Evolutionary conservation across 1,140 invertebrate genomes (phyloP).

Genomic region (Lepidurus packardi): DNA sequence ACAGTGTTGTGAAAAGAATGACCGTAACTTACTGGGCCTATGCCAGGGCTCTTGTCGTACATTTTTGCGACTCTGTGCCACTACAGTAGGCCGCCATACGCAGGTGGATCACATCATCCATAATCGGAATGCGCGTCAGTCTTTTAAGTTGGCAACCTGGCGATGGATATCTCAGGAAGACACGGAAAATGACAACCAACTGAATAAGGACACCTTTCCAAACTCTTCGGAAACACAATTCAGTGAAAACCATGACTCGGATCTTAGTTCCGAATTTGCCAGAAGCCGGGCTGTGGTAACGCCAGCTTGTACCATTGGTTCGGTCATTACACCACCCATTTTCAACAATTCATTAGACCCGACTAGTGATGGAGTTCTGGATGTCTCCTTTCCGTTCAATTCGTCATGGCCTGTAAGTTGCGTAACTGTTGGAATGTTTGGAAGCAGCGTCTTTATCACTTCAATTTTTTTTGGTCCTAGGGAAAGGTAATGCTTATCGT

Average conservation of each 20-base stretch:
- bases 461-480: not conserved
- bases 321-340: not conserved
- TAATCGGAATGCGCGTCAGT: not conserved
- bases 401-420: not conserved
- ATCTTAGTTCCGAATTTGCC: not conserved
- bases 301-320: not conserved
- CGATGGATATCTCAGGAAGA: not conserved
- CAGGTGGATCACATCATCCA: not conserved
- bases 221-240: not conserved
- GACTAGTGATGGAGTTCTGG: not conserved
- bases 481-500: not conserved
- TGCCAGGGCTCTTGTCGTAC: not conserved
- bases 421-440: not conserved
- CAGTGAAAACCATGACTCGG: not conserved
- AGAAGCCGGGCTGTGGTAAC: not conserved
- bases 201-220: not conserved
- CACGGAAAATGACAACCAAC: not conserved
- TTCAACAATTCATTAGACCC: slow-evolving; percentile 1
- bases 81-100: not conserved
- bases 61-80: not conserved
- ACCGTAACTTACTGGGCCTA: not conserved
- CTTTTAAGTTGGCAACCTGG: not conserved
- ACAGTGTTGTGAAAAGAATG: not conserved
- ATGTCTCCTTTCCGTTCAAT: not conserved
- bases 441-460: not conserved